phyloP scores from a whole-genome alignment of 1,140 invertebrate genomes.

The Heliconius himera region DNA sequence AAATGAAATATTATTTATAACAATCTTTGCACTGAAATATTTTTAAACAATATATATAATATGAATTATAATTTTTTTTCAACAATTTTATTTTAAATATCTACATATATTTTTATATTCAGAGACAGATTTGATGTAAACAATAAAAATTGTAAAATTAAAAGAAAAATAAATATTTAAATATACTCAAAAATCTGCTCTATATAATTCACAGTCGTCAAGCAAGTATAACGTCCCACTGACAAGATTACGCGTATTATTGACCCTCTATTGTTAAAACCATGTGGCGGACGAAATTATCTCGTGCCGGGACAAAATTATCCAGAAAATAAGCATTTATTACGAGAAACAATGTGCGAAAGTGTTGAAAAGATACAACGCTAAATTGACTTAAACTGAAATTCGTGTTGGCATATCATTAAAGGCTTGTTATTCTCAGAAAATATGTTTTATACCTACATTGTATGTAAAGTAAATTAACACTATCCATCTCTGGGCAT shows the following conservation, averaged over 20 bases:
- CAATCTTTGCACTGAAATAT: no score
- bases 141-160: no score
- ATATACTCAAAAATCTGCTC: not conserved
- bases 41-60: no score
- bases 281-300: slow-evolving; percentile 70
- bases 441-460: not conserved
- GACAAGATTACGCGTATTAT: slow-evolving; percentile 66
- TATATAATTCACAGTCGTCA: slow-evolving; percentile 50
- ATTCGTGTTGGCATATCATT: slow-evolving; percentile 19
- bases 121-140: no score
- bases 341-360: slow-evolving; percentile 36
- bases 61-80: no score
- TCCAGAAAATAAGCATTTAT: slow-evolving; percentile 29
- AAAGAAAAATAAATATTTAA: not conserved
- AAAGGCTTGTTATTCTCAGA: not conserved
- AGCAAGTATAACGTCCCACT: slow-evolving; percentile 70
- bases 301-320: slow-evolving; percentile 40
- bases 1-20: no score
- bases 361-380: slow-evolving; percentile 40
- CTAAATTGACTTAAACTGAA: slow-evolving; percentile 29
- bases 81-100: no score
- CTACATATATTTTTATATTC: no score
- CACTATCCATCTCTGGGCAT: not conserved
- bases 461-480: not conserved
- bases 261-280: slow-evolving; percentile 76